phyloP scores from a whole-genome alignment of 2,797 vertebrate species.

The Hybognathus amarus region DNA sequence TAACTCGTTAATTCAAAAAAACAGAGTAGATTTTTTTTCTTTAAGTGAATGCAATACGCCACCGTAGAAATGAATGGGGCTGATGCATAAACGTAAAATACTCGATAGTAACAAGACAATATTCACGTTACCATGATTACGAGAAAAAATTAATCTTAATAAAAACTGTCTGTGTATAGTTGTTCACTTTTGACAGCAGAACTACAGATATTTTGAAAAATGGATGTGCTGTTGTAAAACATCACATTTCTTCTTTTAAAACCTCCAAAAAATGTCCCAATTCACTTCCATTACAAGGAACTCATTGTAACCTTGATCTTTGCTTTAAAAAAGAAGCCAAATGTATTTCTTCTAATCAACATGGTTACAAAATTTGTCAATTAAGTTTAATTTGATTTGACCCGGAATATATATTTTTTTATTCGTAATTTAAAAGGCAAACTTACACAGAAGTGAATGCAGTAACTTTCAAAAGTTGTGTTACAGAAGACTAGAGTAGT shows the following conservation, averaged over 20 bases:
- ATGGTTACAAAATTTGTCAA: not conserved
- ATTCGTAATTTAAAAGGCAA: not conserved
- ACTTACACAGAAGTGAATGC: not conserved
- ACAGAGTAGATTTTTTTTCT: too few relatives aligned
- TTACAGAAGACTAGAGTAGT: not conserved
- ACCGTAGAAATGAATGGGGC: not conserved
- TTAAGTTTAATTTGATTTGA: not conserved
- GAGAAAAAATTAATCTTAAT: not conserved
- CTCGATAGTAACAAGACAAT: not conserved
- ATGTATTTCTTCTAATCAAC: not conserved
- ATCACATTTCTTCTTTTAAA: not conserved
- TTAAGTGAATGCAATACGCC: too few relatives aligned
- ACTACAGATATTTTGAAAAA: not conserved
- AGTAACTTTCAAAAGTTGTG: conserved; percentile 3
- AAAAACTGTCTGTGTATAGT: not conserved
- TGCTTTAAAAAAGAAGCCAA: too few relatives aligned
- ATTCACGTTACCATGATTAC: not conserved
- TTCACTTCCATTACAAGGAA: not conserved
- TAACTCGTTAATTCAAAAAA: too few relatives aligned
- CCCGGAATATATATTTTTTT: not conserved
- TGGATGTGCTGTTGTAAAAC: not conserved
- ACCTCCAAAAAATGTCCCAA: not conserved
- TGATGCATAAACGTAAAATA: not conserved
- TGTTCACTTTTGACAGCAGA: not conserved
- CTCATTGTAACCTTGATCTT: not conserved